Percentiles rank a stretch among this genome's conserved stretches.
Conservation (phyloP, 2,797 vertebrate genomes). For the Periophthalmus magnuspinnatus region DNA sequence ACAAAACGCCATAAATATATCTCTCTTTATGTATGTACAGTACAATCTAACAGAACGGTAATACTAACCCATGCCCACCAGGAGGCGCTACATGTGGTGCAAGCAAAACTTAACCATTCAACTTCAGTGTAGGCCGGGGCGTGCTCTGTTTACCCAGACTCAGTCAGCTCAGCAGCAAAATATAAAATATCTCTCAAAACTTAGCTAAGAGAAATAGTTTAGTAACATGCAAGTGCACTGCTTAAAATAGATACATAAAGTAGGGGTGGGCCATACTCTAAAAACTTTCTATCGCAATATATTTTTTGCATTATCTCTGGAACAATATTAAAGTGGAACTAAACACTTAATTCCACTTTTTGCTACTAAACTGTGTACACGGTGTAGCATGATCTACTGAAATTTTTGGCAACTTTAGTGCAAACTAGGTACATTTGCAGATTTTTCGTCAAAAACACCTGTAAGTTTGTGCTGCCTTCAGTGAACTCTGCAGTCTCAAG, state of each 20-base stretch:
- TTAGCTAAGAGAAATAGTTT: not conserved
- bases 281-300: no score
- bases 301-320: no score
- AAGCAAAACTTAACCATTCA: not conserved
- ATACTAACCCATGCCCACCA: not conserved
- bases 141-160: not conserved
- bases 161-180: not conserved
- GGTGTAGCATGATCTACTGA: no score
- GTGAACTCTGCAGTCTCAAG: no score
- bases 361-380: no score
- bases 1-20: conserved; percentile 2
- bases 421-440: no score
- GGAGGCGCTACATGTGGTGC: not conserved
- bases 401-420: no score
- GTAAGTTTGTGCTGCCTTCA: no score
- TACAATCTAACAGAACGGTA: not conserved
- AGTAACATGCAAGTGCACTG: not conserved
- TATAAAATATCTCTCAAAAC: not conserved
- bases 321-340: no score
- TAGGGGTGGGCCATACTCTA: no score
- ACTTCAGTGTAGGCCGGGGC: not conserved
- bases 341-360: no score
- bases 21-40: not conserved
- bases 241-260: not conserved
- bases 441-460: no score